Conservation (phyloP, 2,797 vertebrate species). For the Hoplostethus mediterraneus region DNA sequence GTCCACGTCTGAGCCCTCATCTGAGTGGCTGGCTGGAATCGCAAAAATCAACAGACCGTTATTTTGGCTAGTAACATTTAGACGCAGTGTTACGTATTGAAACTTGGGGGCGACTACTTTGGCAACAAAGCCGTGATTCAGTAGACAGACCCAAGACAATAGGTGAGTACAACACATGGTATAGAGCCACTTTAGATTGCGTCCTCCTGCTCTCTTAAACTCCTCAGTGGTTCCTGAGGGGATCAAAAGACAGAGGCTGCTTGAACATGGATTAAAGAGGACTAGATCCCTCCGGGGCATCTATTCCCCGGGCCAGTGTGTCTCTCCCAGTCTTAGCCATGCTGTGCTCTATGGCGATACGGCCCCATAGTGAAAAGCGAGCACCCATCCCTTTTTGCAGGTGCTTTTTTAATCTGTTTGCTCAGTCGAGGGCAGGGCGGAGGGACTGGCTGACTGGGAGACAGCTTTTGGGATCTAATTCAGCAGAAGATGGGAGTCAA, state of each 20-base stretch:
- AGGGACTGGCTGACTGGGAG: slow-evolving; percentile 69
- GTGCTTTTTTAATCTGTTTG: slow-evolving; percentile 83
- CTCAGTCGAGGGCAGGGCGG: slow-evolving; percentile 73
- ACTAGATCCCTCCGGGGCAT: slow-evolving; percentile 75
- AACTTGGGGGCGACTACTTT: neutral
- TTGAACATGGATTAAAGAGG: slow-evolving; percentile 81
- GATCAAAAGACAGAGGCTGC: slow-evolving; percentile 81
- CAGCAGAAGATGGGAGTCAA: slow-evolving; percentile 80
- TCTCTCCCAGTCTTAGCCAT: slow-evolving; percentile 74
- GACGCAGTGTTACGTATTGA: slow-evolving; percentile 15
- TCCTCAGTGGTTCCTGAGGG: slow-evolving; percentile 72
- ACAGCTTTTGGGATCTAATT: slow-evolving; percentile 79
- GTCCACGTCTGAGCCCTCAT: slow-evolving; percentile 97
- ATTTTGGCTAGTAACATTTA: slow-evolving; percentile 19
- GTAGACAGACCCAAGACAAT: slow-evolving; percentile 54
- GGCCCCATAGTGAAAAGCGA: slow-evolving; percentile 53
- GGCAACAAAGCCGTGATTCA: slow-evolving; percentile 38
- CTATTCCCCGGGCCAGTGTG: slow-evolving; percentile 73
- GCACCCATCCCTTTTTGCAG: slow-evolving; percentile 67
- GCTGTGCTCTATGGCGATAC: slow-evolving; percentile 67
- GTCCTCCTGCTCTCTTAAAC: slow-evolving; percentile 71
- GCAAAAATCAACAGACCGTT: slow-evolving; percentile 40
- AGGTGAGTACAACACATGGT: slow-evolving; percentile 61
- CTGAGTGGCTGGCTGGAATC: slow-evolving; percentile 92
- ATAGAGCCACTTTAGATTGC: slow-evolving; percentile 69